Evolutionary conservation across 1,140 invertebrate genomes (phyloP), one percentile per base, ranked within the genome.

Genomic region (Tribolium madens): DNA sequence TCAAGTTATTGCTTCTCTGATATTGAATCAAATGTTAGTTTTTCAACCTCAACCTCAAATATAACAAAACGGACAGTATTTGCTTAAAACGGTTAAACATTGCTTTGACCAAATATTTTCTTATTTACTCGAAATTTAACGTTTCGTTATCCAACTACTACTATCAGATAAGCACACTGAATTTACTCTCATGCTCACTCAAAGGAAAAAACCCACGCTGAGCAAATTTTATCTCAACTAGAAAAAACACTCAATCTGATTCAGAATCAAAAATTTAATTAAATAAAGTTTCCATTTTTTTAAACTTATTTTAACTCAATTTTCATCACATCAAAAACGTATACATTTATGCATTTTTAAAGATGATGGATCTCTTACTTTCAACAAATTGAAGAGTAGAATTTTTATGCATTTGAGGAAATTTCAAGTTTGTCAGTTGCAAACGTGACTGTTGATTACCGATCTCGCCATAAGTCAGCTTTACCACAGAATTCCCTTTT

Each of bases 401-500:
- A n/a, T n/a, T n/a, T n/a, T n/a, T n/a, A n/a, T n/a, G n/a, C n/a
- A n/a, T n/a, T n/a, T n/a, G n/a, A n/a, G n/a, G n/a, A n/a, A n/a
- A n/a, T n/a, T n/a, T n/a, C n/a, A n/a, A n/a, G n/a, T n/a, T n/a
- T 33, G 21, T 26, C 4, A 15, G 53, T 64, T 36, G 6, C n/a
- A 10, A 18, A 13, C 26, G 57, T 64, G 57, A 12, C 17, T 12
- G 26, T 31, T 14, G 57, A 64, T 64, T 33, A 33, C 21, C 21
- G 6, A 64, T 33, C 21, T 42, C 3, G n/a, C 46, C 48, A 50
- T 33, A 64, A 64, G 57, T 64, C 57, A 64, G 26, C 57, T 33
- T 33, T 18, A 64, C 15, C 52, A 21, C 18, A n/a, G 18, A 9
- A 57, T 26, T 57, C 52, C 52, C 36, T 42, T 42, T 57, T 57